These are phyloP conservation scores for Luscinia megarhynchos DNA, from an alignment of 2,797 vertebrate species.

Conservation along the genomic window DNA sequence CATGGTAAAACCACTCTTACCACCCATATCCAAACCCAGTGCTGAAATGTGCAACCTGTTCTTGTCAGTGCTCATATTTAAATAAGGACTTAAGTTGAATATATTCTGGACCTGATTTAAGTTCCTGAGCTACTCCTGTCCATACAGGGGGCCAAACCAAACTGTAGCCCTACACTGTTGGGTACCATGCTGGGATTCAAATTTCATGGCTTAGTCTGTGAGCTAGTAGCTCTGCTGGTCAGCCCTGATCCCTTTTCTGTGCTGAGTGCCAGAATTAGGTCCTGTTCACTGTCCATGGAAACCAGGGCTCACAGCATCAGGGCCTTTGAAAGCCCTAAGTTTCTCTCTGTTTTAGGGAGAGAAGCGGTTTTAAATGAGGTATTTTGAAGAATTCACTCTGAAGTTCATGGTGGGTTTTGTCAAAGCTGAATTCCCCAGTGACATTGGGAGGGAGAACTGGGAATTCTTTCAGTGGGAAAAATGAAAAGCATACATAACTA, in stretches of 20 bases:
- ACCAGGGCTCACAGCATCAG: background rate
- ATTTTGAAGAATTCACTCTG: background rate
- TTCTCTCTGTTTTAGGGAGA: background rate
- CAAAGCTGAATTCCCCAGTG: background rate
- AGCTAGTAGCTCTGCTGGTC: rapidly evolving
- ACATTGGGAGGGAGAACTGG: background rate
- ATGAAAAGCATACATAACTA: background rate
- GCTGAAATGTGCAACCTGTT: background rate
- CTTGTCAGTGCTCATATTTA: background rate
- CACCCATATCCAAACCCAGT: background rate
- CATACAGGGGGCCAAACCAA: background rate
- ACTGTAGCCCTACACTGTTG: rapidly evolving
- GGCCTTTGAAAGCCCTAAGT: background rate
- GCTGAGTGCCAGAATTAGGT: background rate
- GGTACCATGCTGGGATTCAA: background rate
- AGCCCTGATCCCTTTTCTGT: background rate
- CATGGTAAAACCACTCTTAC: background rate
- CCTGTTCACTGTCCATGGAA: background rate
- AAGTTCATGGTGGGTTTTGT: background rate
- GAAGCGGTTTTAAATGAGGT: background rate
- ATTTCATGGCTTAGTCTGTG: background rate
- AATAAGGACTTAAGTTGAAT: background rate
- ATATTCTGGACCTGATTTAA: background rate
- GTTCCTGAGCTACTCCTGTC: background rate
- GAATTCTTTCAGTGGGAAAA: background rate